These are phyloP conservation scores for Anthoscopus minutus DNA, from an alignment of 2,113 vertebrate genomes.

Conservation along the genomic window DNA sequence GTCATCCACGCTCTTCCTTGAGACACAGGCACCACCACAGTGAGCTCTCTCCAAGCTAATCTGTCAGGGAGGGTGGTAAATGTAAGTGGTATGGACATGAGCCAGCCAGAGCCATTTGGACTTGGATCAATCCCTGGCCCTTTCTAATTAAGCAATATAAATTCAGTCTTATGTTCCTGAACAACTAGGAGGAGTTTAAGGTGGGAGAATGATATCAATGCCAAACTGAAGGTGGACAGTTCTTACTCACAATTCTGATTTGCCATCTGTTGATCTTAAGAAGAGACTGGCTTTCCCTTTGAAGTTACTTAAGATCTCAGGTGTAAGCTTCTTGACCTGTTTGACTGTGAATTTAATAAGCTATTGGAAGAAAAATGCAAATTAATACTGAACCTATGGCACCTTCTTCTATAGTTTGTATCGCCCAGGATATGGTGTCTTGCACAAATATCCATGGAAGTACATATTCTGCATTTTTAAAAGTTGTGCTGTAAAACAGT, in stretches of 20 bases:
- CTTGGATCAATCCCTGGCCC: neutral
- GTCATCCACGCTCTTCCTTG: neutral
- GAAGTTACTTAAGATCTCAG: neutral
- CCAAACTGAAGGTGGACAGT: conserved; percentile 31
- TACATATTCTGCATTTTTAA: neutral
- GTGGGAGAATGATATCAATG: neutral
- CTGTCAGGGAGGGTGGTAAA: neutral
- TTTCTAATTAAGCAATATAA: conserved; percentile 34
- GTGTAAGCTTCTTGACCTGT: neutral
- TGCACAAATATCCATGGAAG: neutral
- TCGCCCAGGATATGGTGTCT: accelerated
- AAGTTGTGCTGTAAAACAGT: neutral
- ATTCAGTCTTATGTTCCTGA: neutral
- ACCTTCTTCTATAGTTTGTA: neutral
- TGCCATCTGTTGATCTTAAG: neutral
- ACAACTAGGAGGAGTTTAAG: conserved; percentile 8
- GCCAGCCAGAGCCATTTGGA: neutral
- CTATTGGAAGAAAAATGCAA: neutral
- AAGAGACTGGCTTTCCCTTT: neutral
- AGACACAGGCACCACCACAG: neutral
- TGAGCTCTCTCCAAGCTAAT: neutral
- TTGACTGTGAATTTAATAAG: neutral
- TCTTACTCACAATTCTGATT: conserved; percentile 8
- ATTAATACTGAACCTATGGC: neutral
- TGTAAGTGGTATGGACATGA: neutral